phyloP scores from a whole-genome alignment of 2,797 vertebrate genomes.

The Syngnathus acus region DNA sequence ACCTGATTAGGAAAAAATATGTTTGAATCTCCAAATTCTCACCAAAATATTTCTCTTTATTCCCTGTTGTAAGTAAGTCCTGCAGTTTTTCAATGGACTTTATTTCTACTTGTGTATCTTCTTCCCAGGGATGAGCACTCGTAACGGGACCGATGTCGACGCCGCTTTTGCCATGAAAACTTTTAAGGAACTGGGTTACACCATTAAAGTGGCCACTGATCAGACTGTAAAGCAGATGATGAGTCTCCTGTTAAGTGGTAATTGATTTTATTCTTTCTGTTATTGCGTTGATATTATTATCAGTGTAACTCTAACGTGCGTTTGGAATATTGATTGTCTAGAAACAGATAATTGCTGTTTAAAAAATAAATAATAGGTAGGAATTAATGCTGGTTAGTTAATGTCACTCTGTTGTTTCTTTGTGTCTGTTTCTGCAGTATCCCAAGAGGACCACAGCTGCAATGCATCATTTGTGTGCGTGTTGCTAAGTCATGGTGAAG shows the following conservation, averaged over 20 bases:
- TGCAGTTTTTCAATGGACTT: background rate
- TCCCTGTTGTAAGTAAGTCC: too few relatives aligned
- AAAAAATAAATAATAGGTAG: too few relatives aligned
- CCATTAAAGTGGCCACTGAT: constrained; percentile 32
- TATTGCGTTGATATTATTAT: background rate
- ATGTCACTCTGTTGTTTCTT: background rate
- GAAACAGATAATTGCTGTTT: too few relatives aligned
- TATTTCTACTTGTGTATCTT: constrained; percentile 6
- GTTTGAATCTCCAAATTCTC: too few relatives aligned
- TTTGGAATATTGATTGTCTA: too few relatives aligned
- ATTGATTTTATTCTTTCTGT: background rate
- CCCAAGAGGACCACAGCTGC: constrained; percentile 61
- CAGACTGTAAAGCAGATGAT: constrained; percentile 47
- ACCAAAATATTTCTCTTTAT: too few relatives aligned
- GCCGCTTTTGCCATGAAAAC: constrained; percentile 23
- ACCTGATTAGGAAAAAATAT: background rate
- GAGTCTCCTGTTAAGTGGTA: constrained; percentile 36
- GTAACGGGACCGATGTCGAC: constrained; percentile 64
- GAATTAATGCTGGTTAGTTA: background rate
- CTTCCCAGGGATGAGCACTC: constrained; percentile 44
- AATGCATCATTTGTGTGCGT: constrained; percentile 68
- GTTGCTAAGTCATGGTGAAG: constrained; percentile 69
- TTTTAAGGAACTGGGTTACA: constrained; percentile 59
- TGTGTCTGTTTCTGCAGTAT: constrained; percentile 36
- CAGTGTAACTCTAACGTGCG: background rate